Percentiles rank a stretch among this genome's conserved stretches.
phyloP scores from a whole-genome alignment of 2,797 vertebrate genomes.

The Anabas testudineus region DNA sequence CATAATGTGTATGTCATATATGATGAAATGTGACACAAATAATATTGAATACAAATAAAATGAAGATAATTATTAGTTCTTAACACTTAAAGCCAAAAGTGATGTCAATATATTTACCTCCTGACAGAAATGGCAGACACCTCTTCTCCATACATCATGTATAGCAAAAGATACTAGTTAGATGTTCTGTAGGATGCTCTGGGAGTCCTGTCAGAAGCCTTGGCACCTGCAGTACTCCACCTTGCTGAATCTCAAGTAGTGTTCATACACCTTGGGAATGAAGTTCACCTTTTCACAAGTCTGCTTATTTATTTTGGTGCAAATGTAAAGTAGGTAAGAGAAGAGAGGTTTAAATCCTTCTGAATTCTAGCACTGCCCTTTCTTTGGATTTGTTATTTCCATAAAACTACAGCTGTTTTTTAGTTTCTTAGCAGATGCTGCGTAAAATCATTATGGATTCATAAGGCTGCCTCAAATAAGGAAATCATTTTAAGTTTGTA shows the following conservation, averaged over 20 bases:
- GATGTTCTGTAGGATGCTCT: not conserved
- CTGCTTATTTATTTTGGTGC: too few relatives aligned
- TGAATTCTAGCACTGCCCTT: too few relatives aligned
- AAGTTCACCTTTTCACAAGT: too few relatives aligned
- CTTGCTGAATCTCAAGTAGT: too few relatives aligned
- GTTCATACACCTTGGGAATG: too few relatives aligned
- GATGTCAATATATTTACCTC: not conserved
- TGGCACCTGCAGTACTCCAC: not conserved
- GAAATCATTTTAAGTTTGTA: not conserved
- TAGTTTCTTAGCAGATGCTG: too few relatives aligned
- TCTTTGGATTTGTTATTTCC: too few relatives aligned
- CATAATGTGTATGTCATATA: not conserved
- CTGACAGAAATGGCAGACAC: not conserved
- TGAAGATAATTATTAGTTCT: not conserved
- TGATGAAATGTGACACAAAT: not conserved
- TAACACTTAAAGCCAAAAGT: not conserved
- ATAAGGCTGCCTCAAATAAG: not conserved
- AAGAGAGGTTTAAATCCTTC: too few relatives aligned
- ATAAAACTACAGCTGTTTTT: too few relatives aligned
- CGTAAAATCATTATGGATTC: not conserved
- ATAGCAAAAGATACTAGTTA: not conserved
- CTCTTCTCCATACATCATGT: not conserved
- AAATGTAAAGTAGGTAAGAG: too few relatives aligned
- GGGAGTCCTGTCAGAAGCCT: constrained; percentile 9
- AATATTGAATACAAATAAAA: constrained; percentile 3